Base-by-base conservation (phyloP, 92 coral and sea anemone genomes). In the Porites rus region DNA sequence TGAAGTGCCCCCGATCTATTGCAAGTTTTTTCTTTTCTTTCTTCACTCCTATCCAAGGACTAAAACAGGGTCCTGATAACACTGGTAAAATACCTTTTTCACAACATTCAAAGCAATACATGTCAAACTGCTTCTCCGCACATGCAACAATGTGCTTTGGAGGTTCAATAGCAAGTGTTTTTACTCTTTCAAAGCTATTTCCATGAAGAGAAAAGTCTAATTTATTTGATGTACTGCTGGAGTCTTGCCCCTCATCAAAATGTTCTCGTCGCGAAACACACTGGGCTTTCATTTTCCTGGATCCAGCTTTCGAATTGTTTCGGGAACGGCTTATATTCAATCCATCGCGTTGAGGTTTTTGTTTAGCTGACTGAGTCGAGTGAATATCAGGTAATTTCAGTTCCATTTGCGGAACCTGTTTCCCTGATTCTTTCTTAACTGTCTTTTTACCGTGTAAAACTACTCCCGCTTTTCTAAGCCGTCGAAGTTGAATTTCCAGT, bases 31-130 rank as follows among this genome's bases (percentile, higher is more conserved):
- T 74, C 10, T 8, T 74, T 61, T 51, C 62, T 19, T 51, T 74
- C 31, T 74, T 50, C 21, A 59, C 64, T 18, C 46, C 20, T 52
- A 43, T 50, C 78, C 78, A 74, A 3, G 78, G 31, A 28, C 63
- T 51, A 62, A 74, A 74, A 50, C 78, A 51, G 10, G 78, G 78
- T 21, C 64, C 78, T 51, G 64, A 56, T 51, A 53, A 51, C 43
- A 56, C 78, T 24, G 63, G 18, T 50, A 11, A 74, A 19, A 22
- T 6, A 53, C 65, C 9, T 14, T 74, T 71, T 71, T 43, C 51
- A 10, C 21, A 5, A 64, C 24, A 51, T n/a, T 74, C 51, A 6
- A 53, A 51, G 62, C 61, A n/a, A 19, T 21, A 2, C 31, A 28
- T 28, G 31, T 2, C 31, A 28, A 28, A 28, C 4, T 28, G 31